Evolutionary conservation across 1,140 invertebrate genomes (phyloP).

Genomic region (Meloidogyne chitwoodi): DNA sequence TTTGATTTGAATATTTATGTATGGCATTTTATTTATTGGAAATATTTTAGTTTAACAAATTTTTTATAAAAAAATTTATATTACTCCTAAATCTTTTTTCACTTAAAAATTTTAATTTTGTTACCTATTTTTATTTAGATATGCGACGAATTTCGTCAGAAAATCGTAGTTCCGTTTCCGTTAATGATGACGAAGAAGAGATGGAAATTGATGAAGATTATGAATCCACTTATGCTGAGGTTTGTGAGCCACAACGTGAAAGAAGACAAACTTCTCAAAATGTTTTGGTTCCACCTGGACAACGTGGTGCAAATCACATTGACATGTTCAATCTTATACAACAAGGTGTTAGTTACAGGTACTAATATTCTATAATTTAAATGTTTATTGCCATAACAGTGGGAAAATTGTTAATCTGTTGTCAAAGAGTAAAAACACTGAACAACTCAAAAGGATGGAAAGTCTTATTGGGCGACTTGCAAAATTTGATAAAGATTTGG

Average conservation of each 20-base stretch:
- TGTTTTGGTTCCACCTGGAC: neutral
- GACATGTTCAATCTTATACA: neutral
- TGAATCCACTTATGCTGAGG: neutral
- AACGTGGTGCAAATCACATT: neutral
- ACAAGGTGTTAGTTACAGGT: neutral
- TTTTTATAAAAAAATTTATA: no score
- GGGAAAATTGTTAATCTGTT: neutral
- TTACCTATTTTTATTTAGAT: no score
- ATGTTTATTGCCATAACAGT: neutral
- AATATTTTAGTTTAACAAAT: no score
- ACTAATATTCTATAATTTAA: neutral
- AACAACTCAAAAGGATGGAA: neutral
- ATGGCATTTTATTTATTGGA: no score
- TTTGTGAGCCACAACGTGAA: neutral
- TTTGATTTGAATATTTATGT: no score
- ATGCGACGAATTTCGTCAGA: neutral
- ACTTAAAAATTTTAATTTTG: no score
- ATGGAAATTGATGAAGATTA: neutral
- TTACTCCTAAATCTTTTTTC: no score
- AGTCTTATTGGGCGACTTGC: neutral
- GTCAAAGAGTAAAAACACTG: neutral
- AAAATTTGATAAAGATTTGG: constrained; percentile 10
- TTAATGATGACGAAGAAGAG: neutral
- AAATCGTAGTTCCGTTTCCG: neutral
- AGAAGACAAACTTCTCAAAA: neutral